phyloP scores from a whole-genome alignment of 2,888 invertebrate genomes.

The Sericinus montela region DNA sequence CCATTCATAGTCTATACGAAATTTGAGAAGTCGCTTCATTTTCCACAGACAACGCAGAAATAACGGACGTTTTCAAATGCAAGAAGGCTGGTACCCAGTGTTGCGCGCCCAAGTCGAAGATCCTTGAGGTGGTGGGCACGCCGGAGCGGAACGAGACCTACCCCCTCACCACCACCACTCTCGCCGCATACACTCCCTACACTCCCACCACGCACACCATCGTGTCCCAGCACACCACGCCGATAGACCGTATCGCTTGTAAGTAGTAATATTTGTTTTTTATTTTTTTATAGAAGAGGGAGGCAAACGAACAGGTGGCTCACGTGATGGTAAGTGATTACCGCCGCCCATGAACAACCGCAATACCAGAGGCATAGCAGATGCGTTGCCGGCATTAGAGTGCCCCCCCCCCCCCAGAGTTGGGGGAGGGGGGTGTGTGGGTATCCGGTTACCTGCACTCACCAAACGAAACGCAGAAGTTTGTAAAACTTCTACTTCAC shows the following conservation, averaged over 20 bases:
- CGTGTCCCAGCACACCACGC: slow-evolving; percentile 44
- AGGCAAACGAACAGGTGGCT: too few species aligned
- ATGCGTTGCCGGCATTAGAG: too few species aligned
- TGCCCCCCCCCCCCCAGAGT: too few species aligned
- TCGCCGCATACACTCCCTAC: slow-evolving; percentile 38
- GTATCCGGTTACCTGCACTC: too few species aligned
- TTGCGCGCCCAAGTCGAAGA: slow-evolving; percentile 92
- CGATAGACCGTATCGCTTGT: slow-evolving; percentile 30
- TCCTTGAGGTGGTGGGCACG: slow-evolving; percentile 85
- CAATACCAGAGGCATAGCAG: too few species aligned
- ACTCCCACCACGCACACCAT: slow-evolving; percentile 39
- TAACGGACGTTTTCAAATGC: slow-evolving; percentile 93
- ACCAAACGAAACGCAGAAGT: too few species aligned
- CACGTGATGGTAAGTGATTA: too few species aligned
- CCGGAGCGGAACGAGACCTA: slow-evolving; percentile 48
- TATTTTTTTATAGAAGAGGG: too few species aligned
- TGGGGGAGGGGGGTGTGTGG: too few species aligned
- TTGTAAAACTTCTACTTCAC: too few species aligned
- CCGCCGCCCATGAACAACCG: too few species aligned
- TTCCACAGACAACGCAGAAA: slow-evolving; percentile 82
- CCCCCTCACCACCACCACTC: slow-evolving; percentile 40
- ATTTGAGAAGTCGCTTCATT: too few species aligned
- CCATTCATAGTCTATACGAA: background rate
- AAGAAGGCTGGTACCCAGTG: slow-evolving; percentile 92
- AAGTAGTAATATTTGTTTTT: background rate